Evolutionary conservation across 1,140 invertebrate species (phyloP).

Genomic region (Phortica variegata): DNA sequence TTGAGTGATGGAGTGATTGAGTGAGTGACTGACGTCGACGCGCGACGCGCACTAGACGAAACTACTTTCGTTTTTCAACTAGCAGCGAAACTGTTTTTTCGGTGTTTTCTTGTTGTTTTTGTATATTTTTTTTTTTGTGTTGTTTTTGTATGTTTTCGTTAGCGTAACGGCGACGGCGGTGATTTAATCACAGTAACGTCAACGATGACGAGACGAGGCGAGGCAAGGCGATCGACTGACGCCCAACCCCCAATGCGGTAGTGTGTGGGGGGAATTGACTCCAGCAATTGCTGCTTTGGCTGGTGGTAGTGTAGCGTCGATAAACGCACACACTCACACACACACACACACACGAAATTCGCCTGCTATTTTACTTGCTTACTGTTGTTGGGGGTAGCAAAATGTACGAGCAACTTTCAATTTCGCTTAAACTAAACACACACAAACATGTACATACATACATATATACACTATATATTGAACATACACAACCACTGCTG

Average conservation of each 20-base stretch:
- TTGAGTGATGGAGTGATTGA: too few species aligned
- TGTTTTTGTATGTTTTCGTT: constrained; percentile 23
- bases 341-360: constrained; percentile 16
- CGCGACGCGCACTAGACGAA: too few species aligned
- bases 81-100: too few species aligned
- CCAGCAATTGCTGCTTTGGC: constrained; percentile 30
- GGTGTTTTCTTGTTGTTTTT: constrained; percentile 2
- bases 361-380: constrained; percentile 51
- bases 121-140: constrained; percentile 14
- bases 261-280: constrained; percentile 2
- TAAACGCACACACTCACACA: constrained; percentile 23
- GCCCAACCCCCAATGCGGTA: background rate
- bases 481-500: constrained; percentile 14
- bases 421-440: constrained; percentile 52
- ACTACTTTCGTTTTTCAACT: too few species aligned
- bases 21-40: too few species aligned
- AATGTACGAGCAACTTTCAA: constrained; percentile 48
- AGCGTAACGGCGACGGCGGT: constrained; percentile 18
- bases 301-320: constrained; percentile 41
- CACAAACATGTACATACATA: constrained; percentile 23
- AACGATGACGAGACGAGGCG: too few species aligned
- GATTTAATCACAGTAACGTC: constrained; percentile 19
- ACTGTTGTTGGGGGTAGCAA: constrained; percentile 52
- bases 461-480: constrained; percentile 16
- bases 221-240: background rate